phyloP scores from a whole-genome alignment of 1,140 invertebrate species.

The Bombus picipes region DNA sequence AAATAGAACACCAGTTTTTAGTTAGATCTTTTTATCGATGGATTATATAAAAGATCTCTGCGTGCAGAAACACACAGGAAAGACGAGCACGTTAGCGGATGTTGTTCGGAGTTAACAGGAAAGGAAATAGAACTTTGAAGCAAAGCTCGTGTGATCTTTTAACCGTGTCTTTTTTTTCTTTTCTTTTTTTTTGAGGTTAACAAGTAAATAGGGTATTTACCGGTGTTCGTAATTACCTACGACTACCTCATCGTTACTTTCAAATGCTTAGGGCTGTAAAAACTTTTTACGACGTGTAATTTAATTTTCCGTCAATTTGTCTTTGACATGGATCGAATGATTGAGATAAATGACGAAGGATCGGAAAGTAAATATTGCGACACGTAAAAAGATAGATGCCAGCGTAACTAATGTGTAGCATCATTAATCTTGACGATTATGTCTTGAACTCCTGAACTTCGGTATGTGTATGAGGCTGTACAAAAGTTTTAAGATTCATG shows the following conservation, averaged over 20 bases:
- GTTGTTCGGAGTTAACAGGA: background rate
- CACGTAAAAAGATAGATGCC: background rate
- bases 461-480: background rate
- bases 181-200: background rate
- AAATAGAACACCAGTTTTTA: conserved; percentile 55
- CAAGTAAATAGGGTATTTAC: background rate
- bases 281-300: conserved; percentile 5
- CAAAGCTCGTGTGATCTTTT: background rate
- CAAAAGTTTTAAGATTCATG: too few relatives aligned
- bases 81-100: conserved; percentile 7
- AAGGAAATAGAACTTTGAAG: background rate
- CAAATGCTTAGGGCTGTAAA: background rate
- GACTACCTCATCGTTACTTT: background rate
- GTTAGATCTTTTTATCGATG: conserved; percentile 46
- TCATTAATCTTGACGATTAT: conserved; percentile 28
- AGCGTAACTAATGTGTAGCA: background rate
- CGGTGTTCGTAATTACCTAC: background rate
- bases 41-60: conserved; percentile 52
- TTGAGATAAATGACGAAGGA: conserved; percentile 5
- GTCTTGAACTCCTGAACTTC: background rate
- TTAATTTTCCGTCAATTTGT: conserved; percentile 26
- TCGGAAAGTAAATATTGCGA: conserved; percentile 8
- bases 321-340: conserved; percentile 1
- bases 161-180: background rate
- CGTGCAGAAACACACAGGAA: background rate